Base-by-base conservation (phyloP, 2,888 invertebrate species). In the Cacoxenus indagator region DNA sequence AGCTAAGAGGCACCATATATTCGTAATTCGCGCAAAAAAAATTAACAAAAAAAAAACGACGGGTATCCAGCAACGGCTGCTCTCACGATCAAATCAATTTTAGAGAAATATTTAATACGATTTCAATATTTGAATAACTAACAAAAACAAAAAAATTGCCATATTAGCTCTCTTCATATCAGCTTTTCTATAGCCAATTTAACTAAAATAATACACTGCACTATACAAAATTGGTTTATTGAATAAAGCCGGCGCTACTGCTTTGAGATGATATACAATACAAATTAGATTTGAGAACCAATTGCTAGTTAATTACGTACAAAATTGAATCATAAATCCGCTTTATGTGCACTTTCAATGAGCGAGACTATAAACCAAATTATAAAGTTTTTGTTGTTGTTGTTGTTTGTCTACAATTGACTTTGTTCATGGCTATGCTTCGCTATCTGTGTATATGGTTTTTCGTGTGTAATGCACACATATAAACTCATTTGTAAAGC, bases 291-390 rank as follows among this genome's bases (percentile, higher is more conserved):
- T 62, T 43, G 43, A 62, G 45, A 62, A 24, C 45, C 61, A 62
- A 62, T 62, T 62, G 61, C 45, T 22, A 43, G 61, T 62, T 62
- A 62, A 62, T 62, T 62, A 62, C 24, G 45, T 45, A 31, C 61
- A 45, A 62, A 45, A 62, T 62, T 62, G 43, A 62, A 62, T 62
- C 45, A 62, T 62, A 62, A 62, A 62, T 62, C 61, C 61, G 11
- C 43, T 62, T 45, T 62, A 62, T 62, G 43, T 62, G 4, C 61
- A 62, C 43, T 45, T 62, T 62, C 45, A 62, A 45, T 62, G 24
- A 62, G 24, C 14, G 43, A 24, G 45, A 5, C 45, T 62, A n/a
- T 45, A 61, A 62, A 62, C 43, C 19, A n/a, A 62, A 62, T 62
- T 62, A 62, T 45, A 45, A 62, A 48, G 19, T 48, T 48, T n/a